Percentiles rank a stretch among this genome's conserved stretches.
Evolutionary conservation across 2,888 invertebrate genomes (phyloP).

Genomic region (Chesias legatella): DNA sequence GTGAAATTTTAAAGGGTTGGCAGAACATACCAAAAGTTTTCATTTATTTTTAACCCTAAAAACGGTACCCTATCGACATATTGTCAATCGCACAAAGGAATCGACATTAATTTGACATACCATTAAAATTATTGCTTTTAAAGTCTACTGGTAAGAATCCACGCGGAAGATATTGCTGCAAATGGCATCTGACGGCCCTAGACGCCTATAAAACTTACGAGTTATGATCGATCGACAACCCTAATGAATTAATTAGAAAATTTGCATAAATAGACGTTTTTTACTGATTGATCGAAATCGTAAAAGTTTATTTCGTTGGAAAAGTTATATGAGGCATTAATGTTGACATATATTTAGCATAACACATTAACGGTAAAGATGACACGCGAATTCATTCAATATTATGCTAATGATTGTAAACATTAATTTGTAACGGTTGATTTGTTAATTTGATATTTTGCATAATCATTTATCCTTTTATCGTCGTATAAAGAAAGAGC

Average conservation of each 20-base stretch:
- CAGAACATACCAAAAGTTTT: slow-evolving; percentile 36
- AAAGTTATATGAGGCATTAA: slow-evolving; percentile 58
- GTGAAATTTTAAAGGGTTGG: slow-evolving; percentile 74
- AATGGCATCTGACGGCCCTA: slow-evolving; percentile 44
- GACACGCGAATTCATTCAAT: slow-evolving; percentile 69
- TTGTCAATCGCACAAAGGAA: slow-evolving; percentile 68
- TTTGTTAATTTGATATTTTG: slow-evolving; percentile 73
- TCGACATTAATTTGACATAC: slow-evolving; percentile 77
- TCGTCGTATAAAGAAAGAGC: slow-evolving; percentile 30
- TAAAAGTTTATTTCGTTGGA: slow-evolving; percentile 50
- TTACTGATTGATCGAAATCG: slow-evolving; percentile 69
- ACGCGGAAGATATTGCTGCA: slow-evolving; percentile 65
- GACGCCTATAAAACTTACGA: slow-evolving; percentile 54
- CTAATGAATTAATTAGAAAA: slow-evolving; percentile 68
- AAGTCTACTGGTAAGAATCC: slow-evolving; percentile 60
- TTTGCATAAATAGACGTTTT: slow-evolving; percentile 58
- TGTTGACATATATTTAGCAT: slow-evolving; percentile 48
- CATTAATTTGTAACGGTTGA: slow-evolving; percentile 79
- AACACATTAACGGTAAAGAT: slow-evolving; percentile 44
- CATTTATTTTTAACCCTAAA: slow-evolving; percentile 40
- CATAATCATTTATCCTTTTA: slow-evolving; percentile 56
- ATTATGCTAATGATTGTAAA: slow-evolving; percentile 74
- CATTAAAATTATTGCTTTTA: slow-evolving; percentile 75
- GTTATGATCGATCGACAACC: slow-evolving; percentile 54
- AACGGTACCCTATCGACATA: slow-evolving; percentile 68